A percentile compares a stretch with the other conserved stretches of the same genome.
phyloP scores from a whole-genome alignment of 2,888 invertebrate genomes.

The Rhamnusium bicolor region DNA sequence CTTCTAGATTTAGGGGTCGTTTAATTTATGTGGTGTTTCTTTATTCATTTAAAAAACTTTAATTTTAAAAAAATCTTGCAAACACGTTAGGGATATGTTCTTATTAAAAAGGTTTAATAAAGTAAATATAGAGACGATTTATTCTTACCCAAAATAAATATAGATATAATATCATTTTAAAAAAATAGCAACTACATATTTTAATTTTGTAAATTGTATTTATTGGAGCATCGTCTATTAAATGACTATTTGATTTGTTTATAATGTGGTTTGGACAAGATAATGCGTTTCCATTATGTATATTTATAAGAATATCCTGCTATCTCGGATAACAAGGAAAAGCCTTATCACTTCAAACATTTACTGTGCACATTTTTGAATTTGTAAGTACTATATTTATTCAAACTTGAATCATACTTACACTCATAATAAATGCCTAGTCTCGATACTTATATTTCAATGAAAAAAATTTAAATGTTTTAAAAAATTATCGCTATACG shows the following conservation, averaged over 20 bases:
- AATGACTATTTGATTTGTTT: background rate
- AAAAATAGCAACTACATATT: too few relatives aligned
- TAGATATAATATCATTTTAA: too few relatives aligned
- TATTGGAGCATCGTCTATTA: background rate
- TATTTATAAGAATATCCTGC: background rate
- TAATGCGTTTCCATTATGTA: background rate
- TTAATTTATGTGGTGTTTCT: too few relatives aligned
- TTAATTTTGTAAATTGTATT: background rate
- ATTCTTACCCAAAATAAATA: too few relatives aligned
- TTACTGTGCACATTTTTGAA: background rate
- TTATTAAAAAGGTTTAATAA: too few relatives aligned
- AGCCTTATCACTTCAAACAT: background rate
- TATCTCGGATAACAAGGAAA: background rate
- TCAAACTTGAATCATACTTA: background rate
- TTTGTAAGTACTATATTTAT: too few relatives aligned
- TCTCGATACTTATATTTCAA: background rate
- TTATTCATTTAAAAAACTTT: too few relatives aligned
- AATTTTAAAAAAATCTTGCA: too few relatives aligned
- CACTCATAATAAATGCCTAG: background rate
- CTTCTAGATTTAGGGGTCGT: too few relatives aligned
- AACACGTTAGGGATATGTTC: too few relatives aligned
- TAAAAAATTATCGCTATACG: too few relatives aligned
- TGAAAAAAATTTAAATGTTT: background rate
- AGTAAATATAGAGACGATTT: too few relatives aligned
- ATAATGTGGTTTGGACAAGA: background rate